Conservation (phyloP, 1,140 invertebrate species). For the Dendrolimus punctatus region DNA sequence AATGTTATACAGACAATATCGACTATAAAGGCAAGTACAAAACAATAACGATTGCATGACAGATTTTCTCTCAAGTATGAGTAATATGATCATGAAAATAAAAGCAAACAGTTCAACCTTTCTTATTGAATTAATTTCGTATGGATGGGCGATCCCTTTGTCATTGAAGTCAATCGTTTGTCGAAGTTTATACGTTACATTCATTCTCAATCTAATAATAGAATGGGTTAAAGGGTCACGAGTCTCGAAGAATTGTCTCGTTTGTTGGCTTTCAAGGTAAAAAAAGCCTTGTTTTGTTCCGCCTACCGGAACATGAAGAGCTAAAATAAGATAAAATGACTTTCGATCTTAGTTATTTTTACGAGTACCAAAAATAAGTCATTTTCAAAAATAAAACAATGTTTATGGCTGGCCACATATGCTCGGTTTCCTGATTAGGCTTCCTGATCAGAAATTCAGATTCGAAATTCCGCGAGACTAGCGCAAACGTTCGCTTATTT, state of each 20-base stretch:
- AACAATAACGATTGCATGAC: no score
- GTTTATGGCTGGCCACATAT: no score
- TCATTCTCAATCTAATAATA: conserved; percentile 48
- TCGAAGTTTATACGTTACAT: conserved; percentile 48
- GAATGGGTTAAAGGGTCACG: conserved; percentile 27
- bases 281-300: conserved; percentile 26
- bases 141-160: conserved; percentile 34
- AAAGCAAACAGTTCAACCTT: conserved; percentile 31
- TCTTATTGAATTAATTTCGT: conserved; percentile 52
- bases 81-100: conserved; percentile 15
- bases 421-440: no score
- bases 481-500: no score
- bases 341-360: conserved; percentile 12
- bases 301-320: conserved; percentile 18
- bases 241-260: conserved; percentile 16
- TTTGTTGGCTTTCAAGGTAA: conserved; percentile 13
- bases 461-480: no score
- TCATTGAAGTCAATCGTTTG: conserved; percentile 48
- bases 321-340: conserved; percentile 22
- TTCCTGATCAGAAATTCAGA: no score
- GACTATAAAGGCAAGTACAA: no score
- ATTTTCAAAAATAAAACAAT: no score
- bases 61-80: no score
- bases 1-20: no score
- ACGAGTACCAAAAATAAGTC: not conserved